Conservation (phyloP, 2,113 vertebrate genomes). For the Rynchops niger region DNA sequence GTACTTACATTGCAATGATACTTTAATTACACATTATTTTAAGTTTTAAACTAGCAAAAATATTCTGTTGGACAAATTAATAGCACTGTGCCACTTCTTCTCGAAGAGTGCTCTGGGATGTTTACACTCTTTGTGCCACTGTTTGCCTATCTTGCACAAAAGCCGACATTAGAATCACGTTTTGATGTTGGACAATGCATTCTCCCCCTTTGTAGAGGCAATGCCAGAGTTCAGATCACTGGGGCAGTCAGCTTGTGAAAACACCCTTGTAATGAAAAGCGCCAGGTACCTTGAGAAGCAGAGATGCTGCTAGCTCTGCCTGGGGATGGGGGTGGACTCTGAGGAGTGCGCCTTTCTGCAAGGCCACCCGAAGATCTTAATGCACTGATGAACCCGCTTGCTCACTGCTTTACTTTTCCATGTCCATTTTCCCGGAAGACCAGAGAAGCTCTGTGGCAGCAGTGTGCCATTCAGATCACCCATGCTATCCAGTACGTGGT, state of each 20-base stretch:
- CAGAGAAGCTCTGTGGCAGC: constrained; percentile 96
- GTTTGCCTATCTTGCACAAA: background rate
- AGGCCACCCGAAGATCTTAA: background rate
- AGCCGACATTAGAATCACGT: background rate
- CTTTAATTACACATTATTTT: background rate
- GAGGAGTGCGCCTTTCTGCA: background rate
- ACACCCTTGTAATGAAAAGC: background rate
- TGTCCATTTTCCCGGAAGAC: constrained; percentile 76
- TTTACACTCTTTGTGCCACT: background rate
- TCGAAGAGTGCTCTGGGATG: background rate
- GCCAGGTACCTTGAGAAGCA: background rate
- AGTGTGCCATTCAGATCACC: constrained; percentile 98
- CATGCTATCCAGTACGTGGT: constrained; percentile 99
- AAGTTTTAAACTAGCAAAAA: background rate
- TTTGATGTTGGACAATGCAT: background rate
- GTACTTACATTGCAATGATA: background rate
- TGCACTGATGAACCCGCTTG: background rate
- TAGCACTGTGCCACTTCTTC: background rate
- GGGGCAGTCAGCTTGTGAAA: background rate
- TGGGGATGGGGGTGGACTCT: background rate
- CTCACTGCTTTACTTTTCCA: background rate
- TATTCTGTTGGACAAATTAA: background rate
- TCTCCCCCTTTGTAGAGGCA: background rate
- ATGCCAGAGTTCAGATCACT: background rate
- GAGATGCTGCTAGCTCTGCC: background rate